Percentiles rank a stretch among this genome's conserved stretches.
These are phyloP conservation scores for Nesogale talazaci DNA, from an alignment of 2,113 vertebrate species.

Conservation along the genomic window DNA sequence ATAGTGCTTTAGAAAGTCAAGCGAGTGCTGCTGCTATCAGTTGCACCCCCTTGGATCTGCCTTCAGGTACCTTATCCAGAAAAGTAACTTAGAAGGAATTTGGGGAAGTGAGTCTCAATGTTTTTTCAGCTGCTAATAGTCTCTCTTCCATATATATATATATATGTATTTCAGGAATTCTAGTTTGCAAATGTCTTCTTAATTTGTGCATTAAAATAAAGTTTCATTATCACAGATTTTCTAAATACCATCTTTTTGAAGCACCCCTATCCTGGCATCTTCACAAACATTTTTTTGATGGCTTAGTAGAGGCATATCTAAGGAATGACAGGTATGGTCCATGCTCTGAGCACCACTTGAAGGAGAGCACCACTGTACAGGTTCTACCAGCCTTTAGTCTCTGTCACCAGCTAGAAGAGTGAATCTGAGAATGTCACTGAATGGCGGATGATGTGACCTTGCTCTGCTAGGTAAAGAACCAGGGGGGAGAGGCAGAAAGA, in stretches of 20 bases:
- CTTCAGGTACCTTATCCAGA: background rate
- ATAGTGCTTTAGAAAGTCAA: conserved; percentile 22
- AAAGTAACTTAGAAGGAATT: conserved; percentile 34
- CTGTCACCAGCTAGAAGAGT: background rate
- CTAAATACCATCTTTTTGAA: conserved; percentile 26
- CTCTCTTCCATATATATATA: background rate
- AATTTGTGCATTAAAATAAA: conserved; percentile 4
- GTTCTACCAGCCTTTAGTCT: background rate
- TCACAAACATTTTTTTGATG: conserved; percentile 3
- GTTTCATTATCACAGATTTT: conserved; percentile 45
- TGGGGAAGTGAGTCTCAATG: conserved; percentile 43
- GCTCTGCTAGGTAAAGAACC: no score
- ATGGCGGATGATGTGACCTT: background rate
- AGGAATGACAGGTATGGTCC: background rate
- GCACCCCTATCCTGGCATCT: background rate
- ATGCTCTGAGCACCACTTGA: background rate
- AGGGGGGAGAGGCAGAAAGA: no score
- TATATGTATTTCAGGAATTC: background rate
- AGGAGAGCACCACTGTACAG: background rate
- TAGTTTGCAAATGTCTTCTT: conserved; percentile 11
- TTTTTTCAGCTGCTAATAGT: background rate
- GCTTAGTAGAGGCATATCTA: background rate
- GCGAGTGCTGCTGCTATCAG: background rate
- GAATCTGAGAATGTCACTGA: background rate
- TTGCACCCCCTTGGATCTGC: background rate